Percentiles rank a stretch among this genome's conserved stretches.
Evolutionary conservation across 1,140 invertebrate species (phyloP).

Genomic region (Drosophila funebris): DNA sequence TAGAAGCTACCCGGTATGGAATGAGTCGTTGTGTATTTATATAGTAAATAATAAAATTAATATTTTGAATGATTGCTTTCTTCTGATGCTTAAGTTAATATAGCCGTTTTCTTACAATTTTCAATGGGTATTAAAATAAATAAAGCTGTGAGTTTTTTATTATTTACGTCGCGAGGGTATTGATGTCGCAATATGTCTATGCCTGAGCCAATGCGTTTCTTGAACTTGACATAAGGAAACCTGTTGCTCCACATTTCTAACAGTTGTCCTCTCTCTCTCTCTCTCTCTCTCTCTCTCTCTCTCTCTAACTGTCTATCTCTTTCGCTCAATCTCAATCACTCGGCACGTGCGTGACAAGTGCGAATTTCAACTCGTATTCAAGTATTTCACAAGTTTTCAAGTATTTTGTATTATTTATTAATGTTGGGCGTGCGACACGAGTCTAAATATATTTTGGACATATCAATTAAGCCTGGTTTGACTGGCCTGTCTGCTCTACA

Average conservation of each 20-base stretch:
- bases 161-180: conserved; percentile 53
- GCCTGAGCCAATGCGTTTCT: conserved; percentile 55
- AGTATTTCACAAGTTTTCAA: conserved; percentile 37
- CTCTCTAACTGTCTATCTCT: background rate
- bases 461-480: conserved; percentile 42
- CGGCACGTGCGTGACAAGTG: conserved; percentile 58
- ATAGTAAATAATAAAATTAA: background rate
- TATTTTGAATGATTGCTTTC: background rate
- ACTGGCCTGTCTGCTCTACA: conserved; percentile 11
- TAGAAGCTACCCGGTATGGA: background rate
- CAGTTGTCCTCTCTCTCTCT: background rate
- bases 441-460: conserved; percentile 21
- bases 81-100: background rate
- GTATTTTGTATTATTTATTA: background rate
- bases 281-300: background rate
- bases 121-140: background rate
- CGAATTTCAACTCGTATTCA: conserved; percentile 28
- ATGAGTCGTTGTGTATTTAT: too few species aligned
- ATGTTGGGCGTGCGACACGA: conserved; percentile 4
- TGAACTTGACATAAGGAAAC: conserved; percentile 69
- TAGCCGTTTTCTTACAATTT: background rate
- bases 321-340: conserved; percentile 23
- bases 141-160: background rate
- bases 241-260: conserved; percentile 39
- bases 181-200: conserved; percentile 48